These are phyloP conservation scores for Alectoris magna DNA, from an alignment of 2,797 vertebrate genomes.

Conservation along the genomic window DNA sequence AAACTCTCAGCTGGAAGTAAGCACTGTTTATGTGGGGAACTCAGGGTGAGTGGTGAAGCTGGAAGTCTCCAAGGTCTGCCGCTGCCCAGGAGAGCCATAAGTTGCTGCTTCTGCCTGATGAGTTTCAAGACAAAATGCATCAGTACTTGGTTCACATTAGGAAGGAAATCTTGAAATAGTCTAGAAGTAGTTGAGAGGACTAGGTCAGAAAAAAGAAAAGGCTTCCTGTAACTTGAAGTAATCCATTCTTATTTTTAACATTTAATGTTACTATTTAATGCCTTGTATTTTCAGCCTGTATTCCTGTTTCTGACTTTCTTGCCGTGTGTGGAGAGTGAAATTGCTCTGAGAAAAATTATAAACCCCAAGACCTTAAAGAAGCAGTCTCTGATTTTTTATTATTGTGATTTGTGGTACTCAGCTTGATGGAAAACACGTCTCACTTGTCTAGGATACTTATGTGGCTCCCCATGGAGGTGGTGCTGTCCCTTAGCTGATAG, in stretches of 20 bases:
- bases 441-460: not conserved
- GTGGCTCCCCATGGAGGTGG: not conserved
- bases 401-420: not conserved
- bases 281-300: not conserved
- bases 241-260: slow-evolving; percentile 49
- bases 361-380: not conserved
- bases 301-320: not conserved
- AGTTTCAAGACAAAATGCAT: not conserved
- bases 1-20: not conserved
- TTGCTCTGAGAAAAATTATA: not conserved
- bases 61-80: not conserved
- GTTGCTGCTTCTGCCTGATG: not conserved
- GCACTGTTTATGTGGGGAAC: not conserved
- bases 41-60: not conserved
- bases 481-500: not conserved
- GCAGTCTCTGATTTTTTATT: not conserved
- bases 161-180: not conserved
- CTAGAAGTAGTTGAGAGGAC: slow-evolving; percentile 8
- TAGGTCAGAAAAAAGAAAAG: slow-evolving; percentile 31
- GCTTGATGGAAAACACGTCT: not conserved
- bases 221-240: slow-evolving; percentile 11
- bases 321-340: not conserved
- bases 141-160: not conserved
- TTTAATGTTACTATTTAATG: slow-evolving; percentile 50
- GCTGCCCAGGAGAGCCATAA: not conserved